These are phyloP conservation scores for Phragmatobia fuliginosa DNA, from an alignment of 2,888 invertebrate species.

Conservation along the genomic window DNA sequence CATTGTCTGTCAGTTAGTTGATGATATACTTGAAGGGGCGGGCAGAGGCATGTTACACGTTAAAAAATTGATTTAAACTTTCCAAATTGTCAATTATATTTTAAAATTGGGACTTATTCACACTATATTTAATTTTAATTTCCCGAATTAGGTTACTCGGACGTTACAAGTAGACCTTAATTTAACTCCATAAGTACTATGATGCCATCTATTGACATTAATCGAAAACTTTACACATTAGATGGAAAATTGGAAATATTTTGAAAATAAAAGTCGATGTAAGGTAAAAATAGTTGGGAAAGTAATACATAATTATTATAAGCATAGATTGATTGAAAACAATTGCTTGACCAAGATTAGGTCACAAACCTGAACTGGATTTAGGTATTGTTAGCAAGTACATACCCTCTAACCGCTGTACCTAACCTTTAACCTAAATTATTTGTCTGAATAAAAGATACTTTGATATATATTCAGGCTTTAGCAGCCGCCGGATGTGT, in stretches of 20 bases:
- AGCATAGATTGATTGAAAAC: too few relatives aligned
- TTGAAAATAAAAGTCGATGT: neutral
- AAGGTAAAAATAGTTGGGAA: too few relatives aligned
- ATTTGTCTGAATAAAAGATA: constrained; percentile 24
- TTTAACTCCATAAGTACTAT: neutral
- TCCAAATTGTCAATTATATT: neutral
- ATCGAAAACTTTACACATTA: neutral
- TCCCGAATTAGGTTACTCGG: neutral
- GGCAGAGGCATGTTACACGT: neutral
- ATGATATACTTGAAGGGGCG: neutral
- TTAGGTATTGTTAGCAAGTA: too few relatives aligned
- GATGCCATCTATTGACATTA: neutral
- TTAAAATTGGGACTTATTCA: neutral
- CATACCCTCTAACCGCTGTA: neutral
- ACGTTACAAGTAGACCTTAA: neutral
- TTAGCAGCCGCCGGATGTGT: constrained; percentile 58
- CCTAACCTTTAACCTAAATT: too few relatives aligned
- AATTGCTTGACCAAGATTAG: neutral
- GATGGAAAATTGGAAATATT: neutral
- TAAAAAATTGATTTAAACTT: neutral
- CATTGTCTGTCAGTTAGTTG: too few relatives aligned
- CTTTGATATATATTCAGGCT: constrained; percentile 52
- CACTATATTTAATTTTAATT: too few relatives aligned
- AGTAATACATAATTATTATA: too few relatives aligned
- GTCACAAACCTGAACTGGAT: too few relatives aligned